Conservation (phyloP, 1,140 invertebrate species). For the Sitophilus oryzae region DNA sequence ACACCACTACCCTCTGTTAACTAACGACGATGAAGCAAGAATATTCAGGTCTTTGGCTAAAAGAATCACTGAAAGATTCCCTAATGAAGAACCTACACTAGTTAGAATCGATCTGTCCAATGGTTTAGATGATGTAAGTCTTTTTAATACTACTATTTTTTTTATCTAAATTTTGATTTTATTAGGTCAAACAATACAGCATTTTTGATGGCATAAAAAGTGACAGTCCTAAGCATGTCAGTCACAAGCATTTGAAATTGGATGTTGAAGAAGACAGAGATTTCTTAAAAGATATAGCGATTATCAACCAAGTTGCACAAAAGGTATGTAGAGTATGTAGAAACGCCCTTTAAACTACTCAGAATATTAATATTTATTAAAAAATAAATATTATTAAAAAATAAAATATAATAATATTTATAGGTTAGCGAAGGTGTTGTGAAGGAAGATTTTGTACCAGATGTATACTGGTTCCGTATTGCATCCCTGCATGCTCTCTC, state of each 20-base stretch:
- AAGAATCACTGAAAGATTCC: constrained; percentile 52
- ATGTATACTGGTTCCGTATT: constrained; percentile 63
- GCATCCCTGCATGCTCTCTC: constrained; percentile 55
- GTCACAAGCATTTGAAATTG: constrained; percentile 51
- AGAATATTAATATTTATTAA: not conserved
- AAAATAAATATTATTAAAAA: not conserved
- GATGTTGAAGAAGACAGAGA: constrained; percentile 56
- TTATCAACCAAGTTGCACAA: constrained; percentile 55
- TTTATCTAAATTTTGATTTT: constrained; percentile 23
- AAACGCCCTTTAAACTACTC: not conserved
- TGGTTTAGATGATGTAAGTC: constrained; percentile 56
- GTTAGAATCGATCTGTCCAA: constrained; percentile 60
- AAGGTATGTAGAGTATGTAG: constrained; percentile 43
- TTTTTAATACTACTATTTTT: not conserved
- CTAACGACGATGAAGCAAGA: constrained; percentile 58
- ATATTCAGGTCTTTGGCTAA: constrained; percentile 55
- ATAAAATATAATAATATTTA: constrained; percentile 17
- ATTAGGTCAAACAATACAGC: constrained; percentile 44
- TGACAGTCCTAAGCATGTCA: constrained; percentile 44
- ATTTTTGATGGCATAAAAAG: constrained; percentile 49
- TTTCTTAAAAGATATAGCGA: constrained; percentile 59
- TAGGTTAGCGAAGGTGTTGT: constrained; percentile 44
- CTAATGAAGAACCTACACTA: constrained; percentile 51
- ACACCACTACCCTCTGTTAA: constrained; percentile 53
- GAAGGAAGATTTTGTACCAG: constrained; percentile 52